A percentile compares a stretch with the other conserved stretches of the same genome.
Conservation (phyloP, 2,113 vertebrate genomes). For the Oreocharis arfaki region DNA sequence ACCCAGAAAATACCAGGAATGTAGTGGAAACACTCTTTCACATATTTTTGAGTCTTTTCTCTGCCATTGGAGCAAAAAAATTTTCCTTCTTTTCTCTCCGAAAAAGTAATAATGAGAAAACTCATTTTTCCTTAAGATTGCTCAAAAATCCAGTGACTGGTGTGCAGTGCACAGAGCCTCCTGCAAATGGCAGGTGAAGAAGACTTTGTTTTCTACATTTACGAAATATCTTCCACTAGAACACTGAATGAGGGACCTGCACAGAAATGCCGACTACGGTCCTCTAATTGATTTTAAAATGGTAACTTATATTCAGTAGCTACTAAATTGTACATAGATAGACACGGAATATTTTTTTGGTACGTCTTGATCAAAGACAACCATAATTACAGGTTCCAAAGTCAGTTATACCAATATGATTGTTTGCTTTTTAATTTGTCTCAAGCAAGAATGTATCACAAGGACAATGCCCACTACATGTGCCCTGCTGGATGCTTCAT, state of each 20-base stretch:
- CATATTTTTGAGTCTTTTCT: neutral
- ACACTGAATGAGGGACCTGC: fast-evolving
- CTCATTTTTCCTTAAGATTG: neutral
- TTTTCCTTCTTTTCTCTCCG: neutral
- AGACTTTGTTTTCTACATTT: neutral
- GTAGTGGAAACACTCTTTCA: neutral
- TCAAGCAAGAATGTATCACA: neutral
- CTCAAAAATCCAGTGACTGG: neutral
- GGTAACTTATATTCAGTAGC: neutral
- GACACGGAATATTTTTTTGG: neutral
- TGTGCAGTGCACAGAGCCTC: neutral
- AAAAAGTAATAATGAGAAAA: neutral
- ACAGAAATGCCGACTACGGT: neutral
- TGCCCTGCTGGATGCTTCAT: neutral
- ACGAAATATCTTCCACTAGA: neutral
- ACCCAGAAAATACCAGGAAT: neutral
- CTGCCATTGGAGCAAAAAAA: neutral
- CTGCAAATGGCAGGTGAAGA: neutral
- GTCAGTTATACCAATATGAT: neutral
- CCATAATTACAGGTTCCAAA: neutral
- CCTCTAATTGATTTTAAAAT: neutral
- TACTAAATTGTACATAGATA: neutral
- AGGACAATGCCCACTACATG: no score
- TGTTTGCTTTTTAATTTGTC: neutral
- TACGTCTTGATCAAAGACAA: neutral